Conservation (phyloP, 2,113 vertebrate species). For the Symphodus melops region DNA sequence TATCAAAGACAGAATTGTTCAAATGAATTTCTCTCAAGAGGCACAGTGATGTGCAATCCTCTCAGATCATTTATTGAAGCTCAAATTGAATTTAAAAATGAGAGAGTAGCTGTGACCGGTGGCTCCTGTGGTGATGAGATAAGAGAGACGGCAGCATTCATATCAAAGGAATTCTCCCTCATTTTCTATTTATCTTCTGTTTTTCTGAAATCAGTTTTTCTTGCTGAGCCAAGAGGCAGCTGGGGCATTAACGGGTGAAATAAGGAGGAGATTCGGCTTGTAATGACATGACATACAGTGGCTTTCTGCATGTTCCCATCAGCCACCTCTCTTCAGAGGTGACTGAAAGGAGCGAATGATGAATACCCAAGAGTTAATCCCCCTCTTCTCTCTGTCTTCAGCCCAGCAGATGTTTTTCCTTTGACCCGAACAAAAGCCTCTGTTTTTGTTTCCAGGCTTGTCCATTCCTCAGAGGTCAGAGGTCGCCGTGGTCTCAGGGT, state of each 20-base stretch:
- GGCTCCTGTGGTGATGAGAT: conserved; percentile 59
- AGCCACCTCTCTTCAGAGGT: conserved; percentile 42
- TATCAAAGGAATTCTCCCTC: conserved; percentile 40
- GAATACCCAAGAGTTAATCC: conserved; percentile 61
- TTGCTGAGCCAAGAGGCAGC: conserved; percentile 34
- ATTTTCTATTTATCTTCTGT: conserved; percentile 45
- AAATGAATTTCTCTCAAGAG: conserved; percentile 51
- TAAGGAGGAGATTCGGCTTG: conserved; percentile 5
- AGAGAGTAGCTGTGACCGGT: conserved; percentile 46
- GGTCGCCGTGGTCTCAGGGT: conserved; percentile 74
- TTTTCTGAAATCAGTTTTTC: conserved; percentile 27
- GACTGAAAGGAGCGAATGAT: conserved; percentile 49
- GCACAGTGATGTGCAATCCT: conserved; percentile 39
- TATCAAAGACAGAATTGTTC: conserved; percentile 56
- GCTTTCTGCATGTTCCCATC: conserved; percentile 50
- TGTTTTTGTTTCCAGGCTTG: conserved; percentile 77
- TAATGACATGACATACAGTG: conserved; percentile 49
- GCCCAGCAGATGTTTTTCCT: conserved; percentile 78
- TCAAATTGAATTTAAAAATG: conserved; percentile 63
- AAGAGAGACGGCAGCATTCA: conserved; percentile 47
- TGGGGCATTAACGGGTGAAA: conserved; percentile 24
- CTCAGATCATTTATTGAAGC: conserved; percentile 59
- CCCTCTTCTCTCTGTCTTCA: conserved; percentile 47
- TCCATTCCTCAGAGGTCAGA: conserved; percentile 77
- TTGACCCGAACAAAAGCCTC: conserved; percentile 75